Base-by-base conservation (phyloP, 2,113 vertebrate species). In the Holacanthus passer region DNA sequence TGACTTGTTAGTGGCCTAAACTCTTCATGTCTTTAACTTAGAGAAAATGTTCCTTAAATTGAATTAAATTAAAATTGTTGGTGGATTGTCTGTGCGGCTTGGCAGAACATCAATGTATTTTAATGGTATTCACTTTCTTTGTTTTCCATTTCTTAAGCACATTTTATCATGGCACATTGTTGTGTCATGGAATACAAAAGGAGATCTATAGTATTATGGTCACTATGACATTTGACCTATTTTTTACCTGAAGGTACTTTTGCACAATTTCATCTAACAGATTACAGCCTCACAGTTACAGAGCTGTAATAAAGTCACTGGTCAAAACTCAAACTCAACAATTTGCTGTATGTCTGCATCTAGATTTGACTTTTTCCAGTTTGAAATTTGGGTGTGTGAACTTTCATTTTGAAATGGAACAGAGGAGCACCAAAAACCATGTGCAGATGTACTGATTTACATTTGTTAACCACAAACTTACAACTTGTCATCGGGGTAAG, bases 1-100 rank as follows among this genome's bases (percentile, higher is more conserved):
- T 63, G 43, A 65, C 37, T 77, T 73, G 35, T 73, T 77, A 63
- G 56, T 74, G 78, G 71, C 29, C 11, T 73, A 39, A 79, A 81
- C 2, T 79, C 52, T 65, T 45, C 13, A 16, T 81, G 35, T 64
- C 69, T 74, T 78, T 70, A 43, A 71, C 31, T 48, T 32, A 31
- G 60, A 74, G 20, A 43, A 27, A 48, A 37, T 5, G 35, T 47
- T 52, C 37, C 9, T 67, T 41, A 29, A 69, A 35, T 67, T 47
- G 8, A 62, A 52, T 67, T 39, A 7, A 53, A 35, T 27, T 55
- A 7, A 1, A 56, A 37, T 31, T 68, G n/a, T 56, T 56, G 41
- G 9, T 50, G 14, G n/a, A n/a, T n/a, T 73, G 62, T 31, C 29
- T 62, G 58, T 37, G 31, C n/a, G n/a, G 19, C 41, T 68, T 74